These are phyloP conservation scores for Hemithea aestivaria DNA, from an alignment of 2,888 invertebrate species.

Conservation along the genomic window DNA sequence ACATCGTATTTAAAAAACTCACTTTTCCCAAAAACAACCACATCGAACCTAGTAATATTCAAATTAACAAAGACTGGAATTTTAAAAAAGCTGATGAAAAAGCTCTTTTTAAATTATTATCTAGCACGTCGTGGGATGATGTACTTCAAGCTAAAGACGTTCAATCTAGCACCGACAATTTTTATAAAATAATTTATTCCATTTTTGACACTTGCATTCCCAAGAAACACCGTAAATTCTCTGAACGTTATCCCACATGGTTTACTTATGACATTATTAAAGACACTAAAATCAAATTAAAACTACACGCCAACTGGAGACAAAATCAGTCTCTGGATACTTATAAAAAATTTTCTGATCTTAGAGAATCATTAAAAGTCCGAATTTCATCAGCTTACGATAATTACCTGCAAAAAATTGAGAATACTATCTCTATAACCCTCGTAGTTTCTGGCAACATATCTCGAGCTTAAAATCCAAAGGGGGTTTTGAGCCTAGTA, in stretches of 20 bases:
- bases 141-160: neutral
- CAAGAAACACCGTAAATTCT: neutral
- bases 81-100: neutral
- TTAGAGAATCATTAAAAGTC: neutral
- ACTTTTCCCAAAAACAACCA: conserved; percentile 1
- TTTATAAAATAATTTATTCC: neutral
- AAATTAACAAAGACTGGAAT: neutral
- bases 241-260: conserved; percentile 4
- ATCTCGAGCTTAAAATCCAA: conserved; percentile 1
- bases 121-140: neutral
- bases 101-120: neutral
- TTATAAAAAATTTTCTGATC: neutral
- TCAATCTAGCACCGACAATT: neutral
- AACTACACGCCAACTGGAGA: conserved; percentile 2
- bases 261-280: conserved; percentile 4
- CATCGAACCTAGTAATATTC: neutral
- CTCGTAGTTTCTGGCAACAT: conserved; percentile 4
- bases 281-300: conserved; percentile 1
- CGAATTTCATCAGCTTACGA: neutral
- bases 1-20: neutral
- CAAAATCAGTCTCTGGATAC: neutral
- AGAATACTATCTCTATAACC: neutral
- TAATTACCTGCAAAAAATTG: neutral
- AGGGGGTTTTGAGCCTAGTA: conserved; percentile 4
- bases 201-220: conserved; percentile 1